These are phyloP conservation scores for Hyppa rectilinea DNA, from an alignment of 2,888 invertebrate genomes.

Conservation along the genomic window DNA sequence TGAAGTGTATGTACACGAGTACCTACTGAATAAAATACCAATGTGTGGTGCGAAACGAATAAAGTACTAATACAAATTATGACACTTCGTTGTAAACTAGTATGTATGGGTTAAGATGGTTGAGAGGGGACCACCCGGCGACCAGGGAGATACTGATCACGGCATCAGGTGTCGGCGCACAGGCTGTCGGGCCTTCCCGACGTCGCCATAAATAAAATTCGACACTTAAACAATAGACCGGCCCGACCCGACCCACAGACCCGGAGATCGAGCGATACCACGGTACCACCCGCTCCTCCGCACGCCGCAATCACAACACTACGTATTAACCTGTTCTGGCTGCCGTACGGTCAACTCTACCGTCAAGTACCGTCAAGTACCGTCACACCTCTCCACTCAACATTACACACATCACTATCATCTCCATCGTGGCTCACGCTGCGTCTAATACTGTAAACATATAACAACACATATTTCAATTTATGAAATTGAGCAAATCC, in stretches of 20 bases:
- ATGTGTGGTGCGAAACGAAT: slow-evolving; percentile 26
- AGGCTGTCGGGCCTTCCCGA: slow-evolving; percentile 71
- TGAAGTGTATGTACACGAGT: slow-evolving; percentile 1
- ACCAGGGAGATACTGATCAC: slow-evolving; percentile 79
- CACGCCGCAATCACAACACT: slow-evolving; percentile 75
- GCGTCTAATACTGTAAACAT: slow-evolving; percentile 24
- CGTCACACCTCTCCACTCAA: slow-evolving; percentile 65
- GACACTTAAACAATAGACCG: slow-evolving; percentile 85
- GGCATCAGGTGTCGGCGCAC: slow-evolving; percentile 82
- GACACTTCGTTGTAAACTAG: slow-evolving; percentile 47
- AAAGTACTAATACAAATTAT: slow-evolving; percentile 34
- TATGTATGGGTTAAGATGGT: slow-evolving; percentile 42
- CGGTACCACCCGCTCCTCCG: slow-evolving; percentile 70
- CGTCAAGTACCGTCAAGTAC: slow-evolving; percentile 65
- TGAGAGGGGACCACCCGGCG: slow-evolving; percentile 79
- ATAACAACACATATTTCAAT: slow-evolving; percentile 27
- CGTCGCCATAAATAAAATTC: slow-evolving; percentile 85
- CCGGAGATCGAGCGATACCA: slow-evolving; percentile 77
- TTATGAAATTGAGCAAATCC: slow-evolving; percentile 61
- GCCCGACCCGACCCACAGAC: slow-evolving; percentile 75
- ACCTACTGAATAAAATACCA: slow-evolving; percentile 5
- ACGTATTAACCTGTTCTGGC: slow-evolving; percentile 72
- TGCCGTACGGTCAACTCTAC: slow-evolving; percentile 28
- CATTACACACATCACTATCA: slow-evolving; percentile 65
- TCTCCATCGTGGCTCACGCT: slow-evolving; percentile 15